Evolutionary conservation across 2,888 invertebrate species (phyloP), one percentile per base, ranked within the genome.

Genomic region (Apotomis turbidana): DNA sequence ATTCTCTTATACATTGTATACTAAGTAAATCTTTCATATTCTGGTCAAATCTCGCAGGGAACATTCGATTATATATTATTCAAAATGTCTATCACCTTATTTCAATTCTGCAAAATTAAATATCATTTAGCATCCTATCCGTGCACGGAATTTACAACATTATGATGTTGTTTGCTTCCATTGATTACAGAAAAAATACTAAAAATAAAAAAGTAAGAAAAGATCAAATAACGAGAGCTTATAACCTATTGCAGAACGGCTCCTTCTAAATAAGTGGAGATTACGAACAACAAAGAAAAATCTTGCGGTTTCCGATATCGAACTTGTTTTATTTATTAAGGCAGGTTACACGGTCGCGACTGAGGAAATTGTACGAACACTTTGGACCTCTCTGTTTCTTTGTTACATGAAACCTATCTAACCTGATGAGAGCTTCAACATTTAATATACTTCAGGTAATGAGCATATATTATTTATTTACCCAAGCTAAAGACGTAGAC

Each of bases 261-360:
- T 51, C 10, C 58, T 49, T 41, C 10, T 49, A 58, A 68, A 68
- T 68, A 68, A 68, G 67, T 67, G 67, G 46, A 58, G 57, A 67
- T 68, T 59, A 68, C 67, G 67, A 49, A 59, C 15, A 68, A 51
- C 38, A 68, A 59, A 68, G 59, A 51, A 68, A 59, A 68, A 59
- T 59, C 59, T 68, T 51, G 58, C 58, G 41, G 49, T 59, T 51
- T 59, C 51, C 59, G 46, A 68, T 68, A 68, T 68, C 58, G 15
- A 68, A 68, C 67, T 68, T 59, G 51, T 68, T 68, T 68, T 68
- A 68, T 68, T 68, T 59, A 68, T 58, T 59, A 58, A 67, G 38
- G 51, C 55, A 67, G 49, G 46, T 38, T 59, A 38, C 49, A 54
- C n/a, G 68, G 13, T 12, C 46, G 13, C 49, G 44, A 46, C 62